These are phyloP conservation scores for Micropoecilia bifurca DNA, from an alignment of 2,797 vertebrate genomes.

Conservation along the genomic window DNA sequence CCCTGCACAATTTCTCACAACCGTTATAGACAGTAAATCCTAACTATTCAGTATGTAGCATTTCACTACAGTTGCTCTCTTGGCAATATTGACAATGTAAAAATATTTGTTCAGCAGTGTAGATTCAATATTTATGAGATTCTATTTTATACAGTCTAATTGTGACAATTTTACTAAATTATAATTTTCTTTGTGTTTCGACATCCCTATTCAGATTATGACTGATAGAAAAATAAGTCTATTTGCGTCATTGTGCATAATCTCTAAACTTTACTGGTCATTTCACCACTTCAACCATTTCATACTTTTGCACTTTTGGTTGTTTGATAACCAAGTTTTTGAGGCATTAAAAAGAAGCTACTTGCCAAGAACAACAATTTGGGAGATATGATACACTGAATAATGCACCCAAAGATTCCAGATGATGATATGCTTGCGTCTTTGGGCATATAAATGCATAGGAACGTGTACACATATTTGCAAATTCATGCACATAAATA, in stretches of 20 bases:
- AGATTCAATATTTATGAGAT: neutral
- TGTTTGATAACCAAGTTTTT: neutral
- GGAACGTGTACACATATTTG: neutral
- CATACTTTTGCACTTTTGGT: neutral
- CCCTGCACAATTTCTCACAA: neutral
- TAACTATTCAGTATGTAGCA: neutral
- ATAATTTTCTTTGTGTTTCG: neutral
- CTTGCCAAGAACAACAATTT: neutral
- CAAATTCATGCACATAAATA: slow-evolving; percentile 2
- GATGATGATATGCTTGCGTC: neutral
- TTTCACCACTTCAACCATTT: neutral
- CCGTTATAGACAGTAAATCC: neutral
- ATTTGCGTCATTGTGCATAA: neutral
- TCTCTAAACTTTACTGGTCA: neutral
- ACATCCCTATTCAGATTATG: neutral
- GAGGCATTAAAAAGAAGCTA: neutral
- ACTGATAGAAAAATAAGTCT: too few relatives aligned
- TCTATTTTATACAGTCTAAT: neutral
- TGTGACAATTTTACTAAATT: neutral
- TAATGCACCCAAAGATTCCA: neutral
- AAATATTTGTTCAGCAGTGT: neutral
- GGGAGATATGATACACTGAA: neutral
- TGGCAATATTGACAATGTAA: neutral
- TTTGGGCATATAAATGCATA: neutral
- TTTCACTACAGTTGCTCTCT: neutral